Evolutionary conservation across 2,113 vertebrate species (phyloP).

Genomic region (Pluvialis apricaria): DNA sequence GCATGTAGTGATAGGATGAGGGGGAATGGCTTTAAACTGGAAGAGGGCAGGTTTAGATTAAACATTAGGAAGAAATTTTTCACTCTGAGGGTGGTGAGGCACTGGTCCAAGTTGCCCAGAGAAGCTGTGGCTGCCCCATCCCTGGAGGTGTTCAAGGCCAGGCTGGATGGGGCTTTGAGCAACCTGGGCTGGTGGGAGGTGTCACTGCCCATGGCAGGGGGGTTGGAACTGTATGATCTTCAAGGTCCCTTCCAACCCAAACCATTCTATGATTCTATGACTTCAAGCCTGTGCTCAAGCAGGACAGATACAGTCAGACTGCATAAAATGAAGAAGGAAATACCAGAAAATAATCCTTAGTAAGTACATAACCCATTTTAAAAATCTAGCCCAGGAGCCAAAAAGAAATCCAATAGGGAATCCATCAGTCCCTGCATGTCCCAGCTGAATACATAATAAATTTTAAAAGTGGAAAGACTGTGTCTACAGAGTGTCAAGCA

Average conservation of each 20-base stretch:
- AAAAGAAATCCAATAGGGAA: slow-evolving; percentile 24
- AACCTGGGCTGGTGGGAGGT: too few species aligned
- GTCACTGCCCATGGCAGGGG: background rate
- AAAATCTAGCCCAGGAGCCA: slow-evolving; percentile 8
- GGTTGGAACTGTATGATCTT: too few species aligned
- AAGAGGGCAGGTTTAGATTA: too few species aligned
- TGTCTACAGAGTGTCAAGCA: background rate
- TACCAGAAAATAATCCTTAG: background rate
- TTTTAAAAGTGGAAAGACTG: background rate
- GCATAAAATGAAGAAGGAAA: background rate
- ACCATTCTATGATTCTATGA: background rate
- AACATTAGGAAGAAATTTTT: too few species aligned
- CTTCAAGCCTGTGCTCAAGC: background rate
- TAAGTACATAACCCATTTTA: background rate
- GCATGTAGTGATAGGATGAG: too few species aligned
- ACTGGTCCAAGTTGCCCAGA: too few species aligned
- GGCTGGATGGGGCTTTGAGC: too few species aligned
- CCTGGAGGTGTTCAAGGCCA: too few species aligned
- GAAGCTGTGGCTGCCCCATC: too few species aligned
- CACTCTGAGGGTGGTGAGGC: too few species aligned
- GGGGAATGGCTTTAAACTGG: too few species aligned
- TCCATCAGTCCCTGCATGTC: background rate
- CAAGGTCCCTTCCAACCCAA: too few species aligned
- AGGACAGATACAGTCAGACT: background rate
- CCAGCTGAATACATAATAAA: background rate